Percentiles rank a stretch among this genome's conserved stretches.
Evolutionary conservation across 2,797 vertebrate species (phyloP).

Genomic region (Mus spretus): DNA sequence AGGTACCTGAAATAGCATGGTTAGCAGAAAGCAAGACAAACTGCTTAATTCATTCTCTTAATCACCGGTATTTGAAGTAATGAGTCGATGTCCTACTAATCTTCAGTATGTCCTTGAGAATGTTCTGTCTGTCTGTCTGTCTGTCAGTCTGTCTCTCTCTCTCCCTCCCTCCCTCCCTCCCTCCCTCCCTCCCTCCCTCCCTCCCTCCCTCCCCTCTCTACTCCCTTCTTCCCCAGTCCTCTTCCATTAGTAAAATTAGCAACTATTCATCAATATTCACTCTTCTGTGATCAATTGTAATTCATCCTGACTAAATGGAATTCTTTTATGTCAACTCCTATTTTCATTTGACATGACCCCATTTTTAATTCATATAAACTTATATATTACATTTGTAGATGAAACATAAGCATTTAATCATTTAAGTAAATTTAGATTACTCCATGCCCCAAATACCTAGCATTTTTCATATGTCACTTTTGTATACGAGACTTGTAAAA

Average conservation of each 20-base stretch:
- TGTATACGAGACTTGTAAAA: constrained; percentile 28
- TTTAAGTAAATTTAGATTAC: constrained; percentile 32
- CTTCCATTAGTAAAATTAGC: neutral
- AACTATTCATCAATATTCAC: neutral
- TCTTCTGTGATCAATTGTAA: neutral
- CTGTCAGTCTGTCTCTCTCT: neutral
- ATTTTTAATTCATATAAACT: neutral
- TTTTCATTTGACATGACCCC: constrained; percentile 1
- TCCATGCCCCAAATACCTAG: neutral
- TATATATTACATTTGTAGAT: constrained; percentile 20
- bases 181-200: neutral
- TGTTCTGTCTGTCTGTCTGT: neutral
- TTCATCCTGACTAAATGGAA: neutral
- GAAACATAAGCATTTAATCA: constrained; percentile 36
- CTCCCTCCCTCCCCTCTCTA: no score
- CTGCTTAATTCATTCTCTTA: constrained; percentile 15
- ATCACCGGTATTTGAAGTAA: constrained; percentile 24
- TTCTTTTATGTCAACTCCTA: neutral
- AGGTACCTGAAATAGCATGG: constrained; percentile 13
- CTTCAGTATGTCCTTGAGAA: constrained; percentile 1
- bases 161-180: neutral
- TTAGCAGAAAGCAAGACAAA: neutral
- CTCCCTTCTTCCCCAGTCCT: neutral
- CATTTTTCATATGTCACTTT: neutral
- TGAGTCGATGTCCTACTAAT: neutral